Conservation (phyloP, 92 coral and sea anemone species). For the Pocillopora meandrina region DNA sequence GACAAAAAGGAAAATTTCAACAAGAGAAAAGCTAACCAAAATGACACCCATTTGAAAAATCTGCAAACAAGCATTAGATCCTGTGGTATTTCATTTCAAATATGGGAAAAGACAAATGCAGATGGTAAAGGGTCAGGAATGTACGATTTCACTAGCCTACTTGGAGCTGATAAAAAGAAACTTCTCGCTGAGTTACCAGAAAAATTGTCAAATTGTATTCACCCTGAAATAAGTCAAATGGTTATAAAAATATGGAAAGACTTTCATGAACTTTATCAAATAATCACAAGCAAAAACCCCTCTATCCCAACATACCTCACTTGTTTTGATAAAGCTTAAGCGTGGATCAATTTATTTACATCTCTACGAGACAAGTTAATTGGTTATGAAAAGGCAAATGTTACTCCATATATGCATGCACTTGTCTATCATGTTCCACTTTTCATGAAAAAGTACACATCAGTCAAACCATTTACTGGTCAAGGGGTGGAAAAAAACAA, state of each 20-base stretch:
- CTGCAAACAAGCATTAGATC: slow-evolving; percentile 46
- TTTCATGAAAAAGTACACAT: not conserved
- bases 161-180: slow-evolving; percentile 55
- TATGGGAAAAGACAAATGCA: slow-evolving; percentile 49
- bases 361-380: slow-evolving; percentile 37
- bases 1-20: slow-evolving; percentile 33
- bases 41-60: slow-evolving; percentile 24
- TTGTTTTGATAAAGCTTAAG: slow-evolving; percentile 39
- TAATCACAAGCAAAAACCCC: slow-evolving; percentile 30
- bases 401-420: slow-evolving; percentile 58
- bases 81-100: slow-evolving; percentile 56
- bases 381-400: slow-evolving; percentile 44
- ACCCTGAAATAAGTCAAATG: slow-evolving; percentile 35
- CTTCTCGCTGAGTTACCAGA: slow-evolving; percentile 56
- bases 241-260: slow-evolving; percentile 31
- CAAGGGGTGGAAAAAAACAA: slow-evolving; percentile 53
- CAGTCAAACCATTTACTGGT: slow-evolving; percentile 38
- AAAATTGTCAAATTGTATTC: slow-evolving; percentile 40
- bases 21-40: slow-evolving; percentile 37
- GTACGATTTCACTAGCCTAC: slow-evolving; percentile 51
- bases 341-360: slow-evolving; percentile 48
- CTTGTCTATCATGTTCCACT: slow-evolving; percentile 38
- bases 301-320: not conserved
- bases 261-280: slow-evolving; percentile 35
- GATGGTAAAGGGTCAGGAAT: slow-evolving; percentile 40